phyloP scores from a whole-genome alignment of 2,113 vertebrate species.

The Menura novaehollandiae region DNA sequence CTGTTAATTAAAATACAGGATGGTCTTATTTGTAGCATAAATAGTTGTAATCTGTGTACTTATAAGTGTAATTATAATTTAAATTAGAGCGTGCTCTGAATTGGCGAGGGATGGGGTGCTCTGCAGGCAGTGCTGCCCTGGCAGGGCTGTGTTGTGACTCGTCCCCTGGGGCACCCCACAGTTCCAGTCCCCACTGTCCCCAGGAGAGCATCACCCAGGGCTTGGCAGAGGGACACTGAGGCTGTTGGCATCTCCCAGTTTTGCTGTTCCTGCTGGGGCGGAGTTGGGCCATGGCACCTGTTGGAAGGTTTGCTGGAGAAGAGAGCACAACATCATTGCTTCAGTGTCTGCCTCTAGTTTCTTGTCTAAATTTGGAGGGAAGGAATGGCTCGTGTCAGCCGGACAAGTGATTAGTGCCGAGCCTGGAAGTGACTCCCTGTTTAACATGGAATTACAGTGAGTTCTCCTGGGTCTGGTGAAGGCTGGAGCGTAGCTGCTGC shows the following conservation, averaged over 20 bases:
- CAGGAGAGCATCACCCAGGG: neutral
- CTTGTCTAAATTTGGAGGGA: neutral
- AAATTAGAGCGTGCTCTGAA: conserved; percentile 31
- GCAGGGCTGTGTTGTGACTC: neutral
- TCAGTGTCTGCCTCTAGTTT: neutral
- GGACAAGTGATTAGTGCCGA: neutral
- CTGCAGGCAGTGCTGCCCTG: conserved; percentile 9
- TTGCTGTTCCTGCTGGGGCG: neutral
- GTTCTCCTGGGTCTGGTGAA: neutral
- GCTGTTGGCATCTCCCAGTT: neutral
- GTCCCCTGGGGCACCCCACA: neutral
- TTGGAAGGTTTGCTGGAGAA: neutral
- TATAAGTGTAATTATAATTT: conserved; percentile 59
- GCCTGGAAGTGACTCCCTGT: neutral
- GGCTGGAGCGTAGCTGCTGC: neutral
- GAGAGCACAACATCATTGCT: neutral
- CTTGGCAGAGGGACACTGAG: neutral
- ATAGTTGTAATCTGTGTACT: conserved; percentile 53
- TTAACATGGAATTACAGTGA: neutral
- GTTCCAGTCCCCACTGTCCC: neutral
- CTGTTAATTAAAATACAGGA: conserved; percentile 59
- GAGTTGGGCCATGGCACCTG: neutral
- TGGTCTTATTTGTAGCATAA: conserved; percentile 54
- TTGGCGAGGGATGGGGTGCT: neutral
- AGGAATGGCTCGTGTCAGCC: conserved; percentile 42